A percentile compares a stretch with the other conserved stretches of the same genome.
phyloP scores from a whole-genome alignment of 1,140 invertebrate genomes.

The Apis cerana region DNA sequence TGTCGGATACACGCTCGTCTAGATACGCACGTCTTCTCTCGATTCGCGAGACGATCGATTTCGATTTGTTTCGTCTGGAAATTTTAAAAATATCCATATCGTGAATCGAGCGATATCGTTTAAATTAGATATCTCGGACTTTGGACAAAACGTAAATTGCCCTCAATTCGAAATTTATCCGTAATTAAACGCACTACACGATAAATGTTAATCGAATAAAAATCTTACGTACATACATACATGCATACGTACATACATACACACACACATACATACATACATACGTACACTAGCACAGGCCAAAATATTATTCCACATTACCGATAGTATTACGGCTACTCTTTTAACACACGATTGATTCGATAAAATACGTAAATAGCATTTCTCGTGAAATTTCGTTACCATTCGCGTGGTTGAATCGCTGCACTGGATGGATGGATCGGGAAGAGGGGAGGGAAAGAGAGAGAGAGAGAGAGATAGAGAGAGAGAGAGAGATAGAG shows the following conservation, averaged over 20 bases:
- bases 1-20: no score
- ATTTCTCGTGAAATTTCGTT: constrained; percentile 18
- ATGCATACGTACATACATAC: no score
- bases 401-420: constrained; percentile 32
- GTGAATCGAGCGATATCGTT: no score
- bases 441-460: constrained; percentile 20
- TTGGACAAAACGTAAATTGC: no score
- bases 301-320: constrained; percentile 7
- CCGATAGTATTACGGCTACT: background rate
- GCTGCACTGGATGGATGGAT: constrained; percentile 58
- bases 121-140: no score
- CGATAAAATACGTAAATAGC: constrained; percentile 43
- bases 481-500: no score
- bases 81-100: no score
- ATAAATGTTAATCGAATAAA: background rate
- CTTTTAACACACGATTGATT: constrained; percentile 9
- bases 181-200: background rate
- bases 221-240: background rate
- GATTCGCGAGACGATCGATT: no score
- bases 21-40: no score
- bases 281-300: background rate
- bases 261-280: background rate
- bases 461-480: no score
- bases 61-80: no score
- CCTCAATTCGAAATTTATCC: no score